phyloP scores from a whole-genome alignment of 1,140 invertebrate species.

The Panulirus ornatus region DNA sequence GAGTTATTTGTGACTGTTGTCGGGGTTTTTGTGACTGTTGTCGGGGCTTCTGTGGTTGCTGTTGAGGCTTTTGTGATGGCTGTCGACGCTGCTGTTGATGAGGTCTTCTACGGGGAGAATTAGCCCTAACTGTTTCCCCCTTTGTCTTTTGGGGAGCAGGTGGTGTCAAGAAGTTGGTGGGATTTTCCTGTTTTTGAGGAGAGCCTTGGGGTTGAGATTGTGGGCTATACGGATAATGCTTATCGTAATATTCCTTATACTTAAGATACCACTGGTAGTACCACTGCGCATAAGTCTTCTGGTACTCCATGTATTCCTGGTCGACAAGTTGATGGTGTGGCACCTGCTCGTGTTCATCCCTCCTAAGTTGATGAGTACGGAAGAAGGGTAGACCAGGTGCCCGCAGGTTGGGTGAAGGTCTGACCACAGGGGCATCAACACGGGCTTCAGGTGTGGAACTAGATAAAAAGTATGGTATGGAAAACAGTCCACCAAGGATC shows the following conservation, averaged over 20 bases:
- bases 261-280: slow-evolving; percentile 65
- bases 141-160: background rate
- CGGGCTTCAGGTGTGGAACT: slow-evolving; percentile 2
- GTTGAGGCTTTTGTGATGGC: slow-evolving; percentile 1
- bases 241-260: slow-evolving; percentile 63
- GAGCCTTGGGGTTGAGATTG: background rate
- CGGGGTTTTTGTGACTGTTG: background rate
- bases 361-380: slow-evolving; percentile 31
- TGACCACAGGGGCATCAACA: slow-evolving; percentile 20
- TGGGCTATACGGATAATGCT: slow-evolving; percentile 34
- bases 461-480: slow-evolving; percentile 65
- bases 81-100: background rate
- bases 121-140: too few species aligned
- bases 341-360: slow-evolving; percentile 28
- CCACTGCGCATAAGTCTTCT: slow-evolving; percentile 69
- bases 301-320: slow-evolving; percentile 31
- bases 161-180: background rate
- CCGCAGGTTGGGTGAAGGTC: slow-evolving; percentile 27
- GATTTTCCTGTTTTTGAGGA: background rate
- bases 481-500: slow-evolving; percentile 51
- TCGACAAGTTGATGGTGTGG: slow-evolving; percentile 33
- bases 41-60: background rate
- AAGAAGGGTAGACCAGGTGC: slow-evolving; percentile 17
- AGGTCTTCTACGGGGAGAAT: background rate
- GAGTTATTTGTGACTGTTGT: background rate